Evolutionary conservation across 2,797 vertebrate species (phyloP), one percentile per base, ranked within the genome.

Genomic region (Chromobotia macracanthus): DNA sequence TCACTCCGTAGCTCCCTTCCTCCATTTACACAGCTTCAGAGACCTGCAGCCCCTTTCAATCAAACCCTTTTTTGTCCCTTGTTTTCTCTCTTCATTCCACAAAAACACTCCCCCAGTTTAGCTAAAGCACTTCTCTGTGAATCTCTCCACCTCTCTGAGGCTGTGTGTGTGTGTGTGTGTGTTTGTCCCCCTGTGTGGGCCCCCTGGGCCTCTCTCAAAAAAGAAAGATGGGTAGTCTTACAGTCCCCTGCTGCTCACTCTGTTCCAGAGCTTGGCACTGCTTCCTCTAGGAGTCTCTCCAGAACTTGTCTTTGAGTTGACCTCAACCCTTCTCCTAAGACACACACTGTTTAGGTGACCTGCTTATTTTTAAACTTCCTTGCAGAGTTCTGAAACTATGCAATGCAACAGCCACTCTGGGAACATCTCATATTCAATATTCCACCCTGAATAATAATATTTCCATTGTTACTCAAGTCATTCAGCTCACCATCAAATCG

Each of bases 1-100:
- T 88, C 87, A 84, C 84, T 86, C 86, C 64, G 58, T 83, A 83
- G 60, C 77, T 81, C 87, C 85, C 77, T 83, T 79, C 66, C 82
- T 66, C 66, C 79, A 83, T 78, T 69, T 65, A 77, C 21, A 75
- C 75, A 60, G 50, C 35, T 65, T 83, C 63, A 56, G 66, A 53
- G 55, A 53, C 58, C 71, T 58, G 71, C 19, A 58, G 80, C 85
- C 83, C 82, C 82, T 80, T 82, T 72, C 80, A 69, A 72, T 55
- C 21, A 44, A 19, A 23, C 25, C 19, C 19, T 69, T 53, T 75
- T 38, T 19, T 53, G 41, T 53, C 16, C 1, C 15, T 38, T 15
- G n/a, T n/a, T 18, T 61, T 23, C 19, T n/a, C 13, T 23, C 48
- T 77, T 70, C 38, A 53, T 63, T 66, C 70, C 68, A 67, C 38